Conservation (phyloP, 2,797 vertebrate species). For the Sebastolobus altivelis region DNA sequence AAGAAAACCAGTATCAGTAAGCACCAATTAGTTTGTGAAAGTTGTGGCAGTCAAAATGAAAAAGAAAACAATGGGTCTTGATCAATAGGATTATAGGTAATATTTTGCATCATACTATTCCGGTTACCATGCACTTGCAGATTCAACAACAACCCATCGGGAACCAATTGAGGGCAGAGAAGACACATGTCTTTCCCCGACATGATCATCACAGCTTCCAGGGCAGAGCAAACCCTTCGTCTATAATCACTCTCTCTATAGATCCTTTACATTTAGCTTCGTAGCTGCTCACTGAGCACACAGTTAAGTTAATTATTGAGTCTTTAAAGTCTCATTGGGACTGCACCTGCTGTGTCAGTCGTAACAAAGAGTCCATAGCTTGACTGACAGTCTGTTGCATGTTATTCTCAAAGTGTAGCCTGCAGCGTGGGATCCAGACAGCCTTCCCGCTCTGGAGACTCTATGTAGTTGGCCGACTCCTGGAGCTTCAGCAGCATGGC, state of each 20-base stretch:
- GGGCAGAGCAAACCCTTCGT: slow-evolving; percentile 58
- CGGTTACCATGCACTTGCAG: slow-evolving; percentile 84
- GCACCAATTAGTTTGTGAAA: slow-evolving; percentile 64
- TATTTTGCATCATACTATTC: slow-evolving; percentile 79
- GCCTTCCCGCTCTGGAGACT: slow-evolving; percentile 94
- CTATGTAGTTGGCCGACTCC: slow-evolving; percentile 97
- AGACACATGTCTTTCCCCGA: slow-evolving; percentile 42
- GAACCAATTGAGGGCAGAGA: slow-evolving; percentile 60
- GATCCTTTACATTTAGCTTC: slow-evolving; percentile 60
- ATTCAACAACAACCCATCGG: slow-evolving; percentile 69
- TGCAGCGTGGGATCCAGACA: slow-evolving; percentile 87
- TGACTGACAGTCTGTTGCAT: slow-evolving; percentile 7
- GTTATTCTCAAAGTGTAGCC: slow-evolving; percentile 76
- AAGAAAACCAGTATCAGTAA: slow-evolving; percentile 55
- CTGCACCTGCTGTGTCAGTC: slow-evolving; percentile 34
- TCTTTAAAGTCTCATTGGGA: slow-evolving; percentile 67
- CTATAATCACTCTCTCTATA: slow-evolving; percentile 40
- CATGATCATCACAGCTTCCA: slow-evolving; percentile 61
- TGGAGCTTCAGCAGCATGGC: slow-evolving; percentile 99
- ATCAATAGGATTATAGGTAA: slow-evolving; percentile 68
- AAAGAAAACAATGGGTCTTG: slow-evolving; percentile 43
- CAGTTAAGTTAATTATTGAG: slow-evolving; percentile 49
- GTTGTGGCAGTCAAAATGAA: slow-evolving; percentile 33
- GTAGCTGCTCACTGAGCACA: slow-evolving; percentile 73
- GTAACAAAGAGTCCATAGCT: slow-evolving; percentile 22